A percentile compares a stretch with the other conserved stretches of the same genome.
Evolutionary conservation across 1,140 invertebrate genomes (phyloP).

Genomic region (Druon quercuslanigerum): DNA sequence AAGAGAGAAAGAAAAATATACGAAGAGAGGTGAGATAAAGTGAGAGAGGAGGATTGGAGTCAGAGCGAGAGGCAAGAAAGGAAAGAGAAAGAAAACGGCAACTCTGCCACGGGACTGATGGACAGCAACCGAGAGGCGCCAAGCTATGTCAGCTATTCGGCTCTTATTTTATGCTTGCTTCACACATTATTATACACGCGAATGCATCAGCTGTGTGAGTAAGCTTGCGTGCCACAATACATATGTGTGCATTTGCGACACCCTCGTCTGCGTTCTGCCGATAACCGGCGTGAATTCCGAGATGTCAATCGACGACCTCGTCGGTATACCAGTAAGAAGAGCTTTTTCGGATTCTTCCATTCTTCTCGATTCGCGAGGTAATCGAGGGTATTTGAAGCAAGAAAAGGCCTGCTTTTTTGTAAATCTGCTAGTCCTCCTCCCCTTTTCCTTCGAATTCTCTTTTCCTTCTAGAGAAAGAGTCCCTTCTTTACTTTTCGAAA

Average conservation of each 20-base stretch:
- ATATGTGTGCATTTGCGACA: constrained; percentile 33
- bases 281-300: constrained; percentile 54
- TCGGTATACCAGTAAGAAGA: not conserved
- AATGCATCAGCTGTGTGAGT: constrained; percentile 25
- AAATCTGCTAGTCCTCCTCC: not conserved
- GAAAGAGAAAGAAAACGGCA: constrained; percentile 34
- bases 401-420: not conserved
- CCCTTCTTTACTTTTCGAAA: constrained; percentile 19
- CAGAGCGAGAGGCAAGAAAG: constrained; percentile 37
- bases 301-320: constrained; percentile 53
- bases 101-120: constrained; percentile 47
- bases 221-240: not conserved
- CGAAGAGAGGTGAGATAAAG: constrained; percentile 6
- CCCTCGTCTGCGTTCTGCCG: constrained; percentile 40
- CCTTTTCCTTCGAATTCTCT: not conserved
- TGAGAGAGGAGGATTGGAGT: constrained; percentile 27
- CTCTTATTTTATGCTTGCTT: constrained; percentile 61
- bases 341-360: constrained; percentile 16
- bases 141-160: constrained; percentile 66
- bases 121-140: constrained; percentile 60
- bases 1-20: constrained; percentile 34
- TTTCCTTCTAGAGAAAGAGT: constrained; percentile 4
- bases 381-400: not conserved
- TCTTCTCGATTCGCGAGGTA: constrained; percentile 10
- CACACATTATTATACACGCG: constrained; percentile 26